Conservation (phyloP, 92 coral and sea anemone genomes). For the Phenganax stokvisi region DNA sequence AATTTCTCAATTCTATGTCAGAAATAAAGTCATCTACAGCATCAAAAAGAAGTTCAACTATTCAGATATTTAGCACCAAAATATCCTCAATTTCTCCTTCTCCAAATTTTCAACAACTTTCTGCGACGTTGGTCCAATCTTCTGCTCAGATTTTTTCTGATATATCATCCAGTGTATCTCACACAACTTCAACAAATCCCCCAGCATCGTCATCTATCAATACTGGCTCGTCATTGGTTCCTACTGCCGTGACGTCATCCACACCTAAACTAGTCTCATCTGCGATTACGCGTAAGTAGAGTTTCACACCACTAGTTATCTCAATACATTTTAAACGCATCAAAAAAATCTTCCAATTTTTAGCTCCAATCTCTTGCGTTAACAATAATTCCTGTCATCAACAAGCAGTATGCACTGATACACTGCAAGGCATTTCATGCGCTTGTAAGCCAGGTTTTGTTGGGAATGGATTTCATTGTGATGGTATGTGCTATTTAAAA, state of each 20-base stretch:
- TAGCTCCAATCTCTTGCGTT: background rate
- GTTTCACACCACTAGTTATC: background rate
- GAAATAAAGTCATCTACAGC: background rate
- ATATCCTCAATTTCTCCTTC: background rate
- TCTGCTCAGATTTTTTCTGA: background rate
- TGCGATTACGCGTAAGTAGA: background rate
- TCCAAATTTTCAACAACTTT: background rate
- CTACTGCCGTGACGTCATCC: conserved; percentile 12
- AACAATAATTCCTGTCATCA: conserved; percentile 19
- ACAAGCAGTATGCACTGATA: conserved; percentile 21
- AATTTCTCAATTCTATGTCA: background rate
- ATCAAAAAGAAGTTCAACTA: background rate
- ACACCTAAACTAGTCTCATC: background rate
- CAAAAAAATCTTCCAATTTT: background rate
- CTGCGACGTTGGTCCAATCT: background rate
- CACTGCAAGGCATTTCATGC: conserved; percentile 5
- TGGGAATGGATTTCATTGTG: conserved; percentile 19
- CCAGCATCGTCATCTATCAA: background rate
- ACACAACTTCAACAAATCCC: conserved; percentile 7
- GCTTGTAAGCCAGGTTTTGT: conserved; percentile 19
- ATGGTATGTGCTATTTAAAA: background rate
- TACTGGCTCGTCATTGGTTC: conserved; percentile 11
- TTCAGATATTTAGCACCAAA: background rate
- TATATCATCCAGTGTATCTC: background rate
- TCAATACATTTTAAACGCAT: background rate